Evolutionary conservation across 2,113 vertebrate genomes (phyloP).

Genomic region (Amphiprion percula): DNA sequence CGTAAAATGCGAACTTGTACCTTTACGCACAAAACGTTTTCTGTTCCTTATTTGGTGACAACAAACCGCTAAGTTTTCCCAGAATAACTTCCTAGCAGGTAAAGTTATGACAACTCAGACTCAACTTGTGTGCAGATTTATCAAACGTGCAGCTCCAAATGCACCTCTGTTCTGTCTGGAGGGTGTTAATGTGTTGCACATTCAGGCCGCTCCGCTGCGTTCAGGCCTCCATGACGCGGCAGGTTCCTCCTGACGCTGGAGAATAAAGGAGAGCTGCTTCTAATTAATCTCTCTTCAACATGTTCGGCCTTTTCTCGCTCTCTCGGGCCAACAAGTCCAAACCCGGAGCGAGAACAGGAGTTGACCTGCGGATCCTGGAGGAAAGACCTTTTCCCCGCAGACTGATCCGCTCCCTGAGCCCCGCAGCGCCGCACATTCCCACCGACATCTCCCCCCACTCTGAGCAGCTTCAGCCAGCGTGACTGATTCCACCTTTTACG

Average conservation of each 20-base stretch:
- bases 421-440: not conserved
- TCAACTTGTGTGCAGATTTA: not conserved
- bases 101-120: too few species aligned
- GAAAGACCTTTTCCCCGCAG: constrained; percentile 41
- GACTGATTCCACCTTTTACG: not conserved
- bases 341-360: constrained; percentile 41
- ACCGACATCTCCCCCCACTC: not conserved
- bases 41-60: too few species aligned
- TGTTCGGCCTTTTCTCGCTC: constrained; percentile 57
- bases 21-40: too few species aligned
- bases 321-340: constrained; percentile 44
- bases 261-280: constrained; percentile 63
- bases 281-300: constrained; percentile 64
- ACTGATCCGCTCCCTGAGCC: constrained; percentile 5
- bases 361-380: constrained; percentile 57
- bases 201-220: constrained; percentile 53
- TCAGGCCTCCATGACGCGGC: constrained; percentile 51
- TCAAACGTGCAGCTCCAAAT: not conserved
- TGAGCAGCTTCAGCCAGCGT: not conserved
- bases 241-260: constrained; percentile 48
- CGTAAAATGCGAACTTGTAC: not conserved
- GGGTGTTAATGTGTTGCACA: constrained; percentile 81
- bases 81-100: too few species aligned
- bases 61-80: too few species aligned
- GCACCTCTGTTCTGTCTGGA: constrained; percentile 45